Conservation (phyloP, 2,113 vertebrate species). For the Lepus europaeus region DNA sequence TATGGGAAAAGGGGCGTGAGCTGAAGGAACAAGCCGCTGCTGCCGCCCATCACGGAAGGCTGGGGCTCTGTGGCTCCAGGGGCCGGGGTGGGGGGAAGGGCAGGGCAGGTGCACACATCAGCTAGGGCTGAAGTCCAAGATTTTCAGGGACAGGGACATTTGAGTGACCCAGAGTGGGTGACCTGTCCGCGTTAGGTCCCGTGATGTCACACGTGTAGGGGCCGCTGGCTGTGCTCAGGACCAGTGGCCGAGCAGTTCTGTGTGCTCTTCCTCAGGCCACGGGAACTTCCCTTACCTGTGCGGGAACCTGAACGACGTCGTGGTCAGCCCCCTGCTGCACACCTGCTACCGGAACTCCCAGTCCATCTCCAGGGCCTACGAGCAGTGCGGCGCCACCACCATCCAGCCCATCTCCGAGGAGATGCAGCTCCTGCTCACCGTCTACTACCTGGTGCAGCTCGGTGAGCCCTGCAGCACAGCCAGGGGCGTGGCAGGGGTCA, state of each 20-base stretch:
- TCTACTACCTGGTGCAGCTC: slow-evolving; percentile 99
- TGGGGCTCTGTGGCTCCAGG: background rate
- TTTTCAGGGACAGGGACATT: background rate
- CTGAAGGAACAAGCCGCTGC: background rate
- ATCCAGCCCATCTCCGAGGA: slow-evolving; percentile 96
- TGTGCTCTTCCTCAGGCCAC: slow-evolving; percentile 90
- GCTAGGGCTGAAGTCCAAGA: accelerated
- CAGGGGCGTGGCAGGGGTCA: background rate
- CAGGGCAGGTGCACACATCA: background rate
- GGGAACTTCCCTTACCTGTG: slow-evolving; percentile 95
- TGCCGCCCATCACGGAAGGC: too few species aligned
- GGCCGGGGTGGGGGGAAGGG: background rate
- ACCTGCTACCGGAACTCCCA: slow-evolving; percentile 96
- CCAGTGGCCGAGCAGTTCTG: accelerated
- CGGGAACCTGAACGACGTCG: slow-evolving; percentile 94
- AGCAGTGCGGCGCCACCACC: slow-evolving; percentile 92
- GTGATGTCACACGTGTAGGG: accelerated
- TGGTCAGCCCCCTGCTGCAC: slow-evolving; percentile 94
- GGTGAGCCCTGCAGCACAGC: slow-evolving; percentile 87
- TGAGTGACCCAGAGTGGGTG: accelerated
- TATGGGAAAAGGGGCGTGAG: background rate
- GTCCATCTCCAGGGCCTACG: slow-evolving; percentile 93
- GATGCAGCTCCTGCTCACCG: slow-evolving; percentile 97
- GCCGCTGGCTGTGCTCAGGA: accelerated
- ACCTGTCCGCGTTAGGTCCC: background rate